Base-by-base conservation (phyloP, 1,140 invertebrate genomes). In the Belonocnema kinseyi region DNA sequence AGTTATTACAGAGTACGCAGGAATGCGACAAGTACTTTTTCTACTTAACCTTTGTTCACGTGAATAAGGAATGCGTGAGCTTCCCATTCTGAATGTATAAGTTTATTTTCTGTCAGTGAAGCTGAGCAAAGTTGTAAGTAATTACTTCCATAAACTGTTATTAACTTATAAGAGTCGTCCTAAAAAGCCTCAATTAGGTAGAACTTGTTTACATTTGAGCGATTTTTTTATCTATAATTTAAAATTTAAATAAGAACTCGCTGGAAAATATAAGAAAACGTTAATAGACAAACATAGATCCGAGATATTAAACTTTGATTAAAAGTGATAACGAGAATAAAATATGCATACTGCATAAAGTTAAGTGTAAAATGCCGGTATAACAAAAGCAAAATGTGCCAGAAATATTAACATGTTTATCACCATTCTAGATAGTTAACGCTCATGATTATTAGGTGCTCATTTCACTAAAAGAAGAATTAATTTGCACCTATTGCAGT, bases 21-120 rank as follows among this genome's bases (percentile, higher is more conserved):
- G 26, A 66, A 66, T 66, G 61, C 26, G 61, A 7, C 61, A 66
- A 66, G 26, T 66, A 40, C 61, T 66, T 66, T 66, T 16, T 66
- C 21, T 40, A 40, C 61, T 66, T 66, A 66, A 66, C 61, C 61
- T 66, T 40, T 40, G 61, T 66, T 66, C 61, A 66, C 16, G 14
- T 46, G 61, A 66, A 66, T 66, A 66, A 40, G 33, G 40, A 66
- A 66, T 66, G 14, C 33, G 61, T 14, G 21, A 66, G 61, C 61
- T 66, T 66, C 61, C 46, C 33, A 46, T 6, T 66, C 5, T 33
- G 26, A 66, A 66, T 46, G 61, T 14, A n/a, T 66, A 66, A 66
- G 46, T 66, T 66, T 66, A 33, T 66, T 40, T 33, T 40, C 10
- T 46, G 40, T 40, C 13, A n/a, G 26, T 16, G 19, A 56, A 19